A percentile compares a stretch with the other conserved stretches of the same genome.
Evolutionary conservation across 1,140 invertebrate species (phyloP).

Genomic region (Aricia agestis): DNA sequence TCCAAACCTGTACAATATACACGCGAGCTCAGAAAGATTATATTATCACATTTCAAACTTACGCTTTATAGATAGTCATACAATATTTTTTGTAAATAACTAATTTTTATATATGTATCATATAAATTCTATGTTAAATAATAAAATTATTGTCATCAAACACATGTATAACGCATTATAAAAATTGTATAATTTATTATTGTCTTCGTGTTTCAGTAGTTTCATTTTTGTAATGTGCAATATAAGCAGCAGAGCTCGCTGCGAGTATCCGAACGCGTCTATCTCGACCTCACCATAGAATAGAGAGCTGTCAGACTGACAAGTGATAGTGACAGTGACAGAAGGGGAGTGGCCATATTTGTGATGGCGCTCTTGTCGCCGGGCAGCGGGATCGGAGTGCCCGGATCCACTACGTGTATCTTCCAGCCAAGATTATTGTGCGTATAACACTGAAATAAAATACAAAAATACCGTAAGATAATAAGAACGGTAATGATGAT

Average conservation of each 20-base stretch:
- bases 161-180: conserved; percentile 11
- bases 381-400: conserved; percentile 55
- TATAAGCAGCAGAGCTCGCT: conserved; percentile 42
- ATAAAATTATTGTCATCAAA: conserved; percentile 14
- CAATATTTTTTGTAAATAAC: conserved; percentile 1
- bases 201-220: conserved; percentile 15
- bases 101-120: not conserved
- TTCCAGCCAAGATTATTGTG: conserved; percentile 96
- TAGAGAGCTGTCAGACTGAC: conserved; percentile 34
- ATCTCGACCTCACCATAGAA: conserved; percentile 29
- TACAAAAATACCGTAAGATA: no score
- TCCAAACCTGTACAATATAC: conserved; percentile 52
- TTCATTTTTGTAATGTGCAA: conserved; percentile 12
- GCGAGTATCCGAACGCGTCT: conserved; percentile 38
- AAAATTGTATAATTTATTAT: conserved; percentile 19
- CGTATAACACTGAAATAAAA: conserved; percentile 94
- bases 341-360: conserved; percentile 21
- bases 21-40: conserved; percentile 40
- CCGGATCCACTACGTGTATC: conserved; percentile 90
- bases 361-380: conserved; percentile 39
- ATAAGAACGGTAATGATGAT: no score
- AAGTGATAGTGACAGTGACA: conserved; percentile 22
- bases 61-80: not conserved
- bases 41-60: conserved; percentile 20
- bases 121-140: conserved; percentile 5